These are phyloP conservation scores for Drosophila murphyi DNA, from an alignment of 1,140 invertebrate genomes.

Conservation along the genomic window DNA sequence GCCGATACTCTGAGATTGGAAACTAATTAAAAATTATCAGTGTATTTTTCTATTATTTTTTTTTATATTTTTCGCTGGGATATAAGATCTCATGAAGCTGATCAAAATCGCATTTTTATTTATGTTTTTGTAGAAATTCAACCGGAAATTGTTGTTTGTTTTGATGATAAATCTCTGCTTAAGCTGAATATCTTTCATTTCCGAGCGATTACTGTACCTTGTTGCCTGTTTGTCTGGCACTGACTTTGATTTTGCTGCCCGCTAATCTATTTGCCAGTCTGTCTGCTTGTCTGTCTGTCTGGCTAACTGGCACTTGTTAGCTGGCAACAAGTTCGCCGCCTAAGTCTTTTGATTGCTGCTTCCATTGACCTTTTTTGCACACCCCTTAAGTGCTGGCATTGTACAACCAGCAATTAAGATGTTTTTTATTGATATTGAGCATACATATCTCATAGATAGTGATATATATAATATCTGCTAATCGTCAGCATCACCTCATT, in stretches of 20 bases:
- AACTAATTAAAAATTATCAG: too few species aligned
- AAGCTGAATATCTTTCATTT: not conserved
- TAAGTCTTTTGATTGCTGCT: conserved; percentile 54
- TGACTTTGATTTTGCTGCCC: conserved; percentile 22
- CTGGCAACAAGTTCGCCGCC: conserved; percentile 40
- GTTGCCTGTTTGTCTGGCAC: conserved; percentile 7
- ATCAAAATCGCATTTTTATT: too few species aligned
- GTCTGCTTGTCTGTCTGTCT: conserved; percentile 27
- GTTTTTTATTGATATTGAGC: conserved; percentile 30
- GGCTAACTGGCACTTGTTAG: conserved; percentile 17
- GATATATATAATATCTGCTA: conserved; percentile 21
- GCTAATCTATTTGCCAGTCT: conserved; percentile 2
- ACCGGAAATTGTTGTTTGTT: too few species aligned
- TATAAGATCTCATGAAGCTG: too few species aligned
- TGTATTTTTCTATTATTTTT: too few species aligned
- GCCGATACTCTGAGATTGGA: too few species aligned
- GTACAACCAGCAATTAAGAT: conserved; percentile 43
- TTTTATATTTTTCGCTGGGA: too few species aligned
- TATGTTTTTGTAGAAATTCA: too few species aligned
- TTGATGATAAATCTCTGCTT: not conserved
- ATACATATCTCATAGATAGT: conserved; percentile 14
- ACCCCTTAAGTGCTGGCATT: conserved; percentile 20
- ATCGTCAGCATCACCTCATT: conserved; percentile 26
- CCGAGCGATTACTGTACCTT: not conserved
- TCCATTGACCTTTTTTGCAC: conserved; percentile 62